Percentiles rank a stretch among this genome's conserved stretches.
These are phyloP conservation scores for Salticus scenicus DNA, from an alignment of 2,888 invertebrate genomes.

Conservation along the genomic window DNA sequence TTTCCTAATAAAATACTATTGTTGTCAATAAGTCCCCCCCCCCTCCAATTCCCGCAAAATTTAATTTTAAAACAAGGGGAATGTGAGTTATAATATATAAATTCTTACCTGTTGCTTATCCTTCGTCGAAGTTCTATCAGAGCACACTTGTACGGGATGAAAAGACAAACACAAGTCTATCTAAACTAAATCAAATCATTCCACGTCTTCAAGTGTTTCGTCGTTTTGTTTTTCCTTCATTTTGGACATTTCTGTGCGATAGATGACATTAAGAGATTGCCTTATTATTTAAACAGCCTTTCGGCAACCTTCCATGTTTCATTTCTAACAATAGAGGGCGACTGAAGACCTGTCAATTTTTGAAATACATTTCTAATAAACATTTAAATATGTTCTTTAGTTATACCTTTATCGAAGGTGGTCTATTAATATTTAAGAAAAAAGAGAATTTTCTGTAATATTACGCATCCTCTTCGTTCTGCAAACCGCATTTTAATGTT, in stretches of 20 bases:
- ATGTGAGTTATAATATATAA: too few species aligned
- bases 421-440: neutral
- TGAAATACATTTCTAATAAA: neutral
- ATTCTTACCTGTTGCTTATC: too few species aligned
- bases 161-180: too few species aligned
- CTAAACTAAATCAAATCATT: neutral
- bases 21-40: too few species aligned
- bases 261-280: neutral
- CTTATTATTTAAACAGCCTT: neutral
- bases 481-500: constrained; percentile 29
- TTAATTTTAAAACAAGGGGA: too few species aligned
- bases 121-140: too few species aligned
- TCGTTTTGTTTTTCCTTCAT: neutral
- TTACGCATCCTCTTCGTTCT: constrained; percentile 27
- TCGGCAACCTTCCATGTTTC: constrained; percentile 6
- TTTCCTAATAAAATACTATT: too few species aligned
- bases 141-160: too few species aligned
- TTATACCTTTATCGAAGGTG: neutral
- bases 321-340: constrained; percentile 21
- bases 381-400: too few species aligned
- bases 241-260: neutral
- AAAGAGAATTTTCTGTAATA: neutral
- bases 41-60: too few species aligned
- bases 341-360: neutral
- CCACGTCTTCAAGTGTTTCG: too few species aligned